phyloP scores from a whole-genome alignment of 2,888 invertebrate genomes.

The Harpalus rubripes region DNA sequence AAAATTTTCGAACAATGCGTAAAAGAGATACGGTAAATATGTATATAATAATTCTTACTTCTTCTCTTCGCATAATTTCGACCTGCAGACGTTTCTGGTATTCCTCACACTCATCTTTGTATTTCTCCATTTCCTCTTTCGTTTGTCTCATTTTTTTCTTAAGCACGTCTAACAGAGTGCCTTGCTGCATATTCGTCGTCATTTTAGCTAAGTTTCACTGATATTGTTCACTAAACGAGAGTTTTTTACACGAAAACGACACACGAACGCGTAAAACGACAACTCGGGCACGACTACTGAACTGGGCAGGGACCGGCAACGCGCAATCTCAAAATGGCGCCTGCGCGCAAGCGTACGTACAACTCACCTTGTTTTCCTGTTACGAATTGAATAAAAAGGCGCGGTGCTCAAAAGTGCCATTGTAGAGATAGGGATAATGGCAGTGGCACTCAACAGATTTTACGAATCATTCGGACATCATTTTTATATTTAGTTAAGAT shows the following conservation, averaged over 20 bases:
- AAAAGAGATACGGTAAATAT: too few relatives aligned
- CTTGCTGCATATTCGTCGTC: slow-evolving; percentile 95
- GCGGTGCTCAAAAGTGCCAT: slow-evolving; percentile 55
- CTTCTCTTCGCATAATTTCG: slow-evolving; percentile 97
- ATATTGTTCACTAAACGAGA: slow-evolving; percentile 54
- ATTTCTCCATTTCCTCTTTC: slow-evolving; percentile 99
- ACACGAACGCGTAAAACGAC: slow-evolving; percentile 48
- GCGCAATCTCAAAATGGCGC: slow-evolving; percentile 70
- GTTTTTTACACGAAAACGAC: slow-evolving; percentile 57
- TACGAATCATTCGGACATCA: neutral
- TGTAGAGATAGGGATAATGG: slow-evolving; percentile 1
- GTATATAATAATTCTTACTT: slow-evolving; percentile 83
- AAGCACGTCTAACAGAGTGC: slow-evolving; percentile 96
- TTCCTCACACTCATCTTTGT: slow-evolving; percentile 98
- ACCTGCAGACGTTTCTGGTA: slow-evolving; percentile 96
- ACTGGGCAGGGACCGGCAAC: slow-evolving; percentile 64
- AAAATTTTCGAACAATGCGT: neutral
- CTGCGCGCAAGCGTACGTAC: slow-evolving; percentile 73
- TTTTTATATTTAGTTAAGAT: neutral
- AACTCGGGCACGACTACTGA: slow-evolving; percentile 51
- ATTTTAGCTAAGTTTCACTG: slow-evolving; percentile 78
- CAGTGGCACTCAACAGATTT: slow-evolving; percentile 29
- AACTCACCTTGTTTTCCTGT: slow-evolving; percentile 72
- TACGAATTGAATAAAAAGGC: slow-evolving; percentile 59
- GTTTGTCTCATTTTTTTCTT: slow-evolving; percentile 99